These are phyloP conservation scores for Chironomus striatipennis DNA, from an alignment of 1,140 invertebrate species.

Conservation along the genomic window DNA sequence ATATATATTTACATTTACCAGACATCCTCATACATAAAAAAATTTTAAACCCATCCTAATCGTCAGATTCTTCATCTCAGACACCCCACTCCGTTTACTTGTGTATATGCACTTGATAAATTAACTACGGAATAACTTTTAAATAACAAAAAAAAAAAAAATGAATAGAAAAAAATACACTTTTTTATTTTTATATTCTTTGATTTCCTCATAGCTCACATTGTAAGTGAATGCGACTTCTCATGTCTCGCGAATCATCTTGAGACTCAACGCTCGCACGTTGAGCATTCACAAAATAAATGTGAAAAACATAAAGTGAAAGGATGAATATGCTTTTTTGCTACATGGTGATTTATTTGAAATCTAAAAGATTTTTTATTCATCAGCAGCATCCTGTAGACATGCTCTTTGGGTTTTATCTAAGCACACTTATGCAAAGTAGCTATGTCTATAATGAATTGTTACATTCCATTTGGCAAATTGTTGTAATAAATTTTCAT, in stretches of 20 bases:
- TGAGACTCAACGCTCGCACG: neutral
- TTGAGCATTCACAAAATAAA: neutral
- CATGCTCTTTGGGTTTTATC: no score
- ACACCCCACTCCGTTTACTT: no score
- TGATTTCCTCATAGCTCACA: neutral
- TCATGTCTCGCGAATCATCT: neutral
- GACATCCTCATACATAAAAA: no score
- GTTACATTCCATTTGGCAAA: neutral
- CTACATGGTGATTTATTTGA: neutral
- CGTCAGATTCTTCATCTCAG: no score
- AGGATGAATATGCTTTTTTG: neutral
- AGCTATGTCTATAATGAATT: neutral
- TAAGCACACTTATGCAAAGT: neutral
- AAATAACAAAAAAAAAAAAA: neutral
- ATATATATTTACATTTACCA: no score
- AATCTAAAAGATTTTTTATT: neutral
- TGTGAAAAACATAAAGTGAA: neutral
- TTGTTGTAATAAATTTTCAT: neutral
- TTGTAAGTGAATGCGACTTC: neutral
- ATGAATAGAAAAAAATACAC: neutral
- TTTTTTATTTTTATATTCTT: neutral
- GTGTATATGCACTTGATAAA: no score
- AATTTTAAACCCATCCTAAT: no score
- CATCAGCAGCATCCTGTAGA: no score
- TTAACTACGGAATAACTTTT: no score